phyloP scores from a whole-genome alignment of 2,888 invertebrate species.

The Chrysopilus asiliformis region DNA sequence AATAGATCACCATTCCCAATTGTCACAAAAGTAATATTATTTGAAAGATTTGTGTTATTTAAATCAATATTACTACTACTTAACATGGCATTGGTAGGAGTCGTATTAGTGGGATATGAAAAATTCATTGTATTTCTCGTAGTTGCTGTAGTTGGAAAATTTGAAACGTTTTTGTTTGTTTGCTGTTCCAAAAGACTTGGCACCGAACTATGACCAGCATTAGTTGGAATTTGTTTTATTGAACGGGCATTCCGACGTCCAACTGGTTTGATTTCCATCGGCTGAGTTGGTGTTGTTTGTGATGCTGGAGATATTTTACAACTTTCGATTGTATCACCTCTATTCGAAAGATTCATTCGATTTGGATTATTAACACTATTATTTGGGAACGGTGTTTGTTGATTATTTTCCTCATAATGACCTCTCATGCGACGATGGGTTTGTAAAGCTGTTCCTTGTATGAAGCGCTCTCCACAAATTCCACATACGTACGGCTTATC shows the following conservation, averaged over 20 bases:
- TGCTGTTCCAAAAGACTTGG: too few relatives aligned
- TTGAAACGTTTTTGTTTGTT: too few relatives aligned
- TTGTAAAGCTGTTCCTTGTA: conserved; percentile 49
- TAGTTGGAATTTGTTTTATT: neutral
- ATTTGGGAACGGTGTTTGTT: conserved; percentile 12
- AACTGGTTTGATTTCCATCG: conserved; percentile 11
- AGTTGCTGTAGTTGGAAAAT: too few relatives aligned
- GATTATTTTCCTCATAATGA: conserved; percentile 33
- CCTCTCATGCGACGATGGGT: conserved; percentile 48
- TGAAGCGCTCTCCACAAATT: conserved; percentile 53
- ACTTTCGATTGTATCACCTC: conserved; percentile 10
- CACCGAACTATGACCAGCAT: neutral
- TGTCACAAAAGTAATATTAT: too few relatives aligned
- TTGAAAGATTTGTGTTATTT: too few relatives aligned
- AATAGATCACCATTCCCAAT: too few relatives aligned
- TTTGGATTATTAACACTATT: conserved; percentile 13
- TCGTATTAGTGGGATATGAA: too few relatives aligned
- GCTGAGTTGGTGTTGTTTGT: conserved; percentile 1
- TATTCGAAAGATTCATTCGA: conserved; percentile 9
- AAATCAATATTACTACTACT: too few relatives aligned
- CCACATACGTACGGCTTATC: conserved; percentile 52
- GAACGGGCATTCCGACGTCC: too few relatives aligned
- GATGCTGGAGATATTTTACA: too few relatives aligned
- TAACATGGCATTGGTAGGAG: too few relatives aligned
- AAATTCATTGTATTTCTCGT: too few relatives aligned